Conservation (phyloP, 2,113 vertebrate species). For the Syrmaticus mikado region DNA sequence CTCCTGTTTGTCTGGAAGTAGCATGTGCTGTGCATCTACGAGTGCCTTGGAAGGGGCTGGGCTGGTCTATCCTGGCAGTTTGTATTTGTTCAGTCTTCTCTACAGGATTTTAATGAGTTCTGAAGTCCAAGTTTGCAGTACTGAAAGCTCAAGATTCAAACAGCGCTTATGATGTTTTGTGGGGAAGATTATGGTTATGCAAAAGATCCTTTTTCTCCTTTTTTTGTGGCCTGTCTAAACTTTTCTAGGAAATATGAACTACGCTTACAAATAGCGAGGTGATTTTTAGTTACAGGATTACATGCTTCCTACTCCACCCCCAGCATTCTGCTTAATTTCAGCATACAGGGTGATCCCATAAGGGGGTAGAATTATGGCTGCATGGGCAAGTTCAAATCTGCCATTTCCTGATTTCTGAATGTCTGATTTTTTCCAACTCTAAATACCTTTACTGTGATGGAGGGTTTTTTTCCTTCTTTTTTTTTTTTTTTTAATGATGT, state of each 20-base stretch:
- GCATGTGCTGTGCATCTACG: not conserved
- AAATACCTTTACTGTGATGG: not conserved
- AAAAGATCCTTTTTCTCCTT: not conserved
- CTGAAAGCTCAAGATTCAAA: not conserved
- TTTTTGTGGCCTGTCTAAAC: not conserved
- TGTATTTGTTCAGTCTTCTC: not conserved
- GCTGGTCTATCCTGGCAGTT: not conserved
- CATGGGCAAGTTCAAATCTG: conserved; percentile 29
- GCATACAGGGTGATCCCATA: not conserved
- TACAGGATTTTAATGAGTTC: not conserved
- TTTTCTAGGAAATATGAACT: not conserved
- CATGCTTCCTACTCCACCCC: not conserved
- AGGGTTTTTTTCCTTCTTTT: accelerated
- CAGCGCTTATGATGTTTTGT: not conserved
- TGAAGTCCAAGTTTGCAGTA: not conserved
- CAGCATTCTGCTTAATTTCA: not conserved
- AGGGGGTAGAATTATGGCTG: conserved; percentile 17
- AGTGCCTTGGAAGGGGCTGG: not conserved
- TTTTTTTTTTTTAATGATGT: not conserved
- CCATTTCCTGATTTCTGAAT: not conserved
- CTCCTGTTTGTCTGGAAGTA: not conserved
- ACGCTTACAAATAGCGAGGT: not conserved
- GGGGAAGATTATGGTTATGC: not conserved
- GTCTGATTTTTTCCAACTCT: not conserved
- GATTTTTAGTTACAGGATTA: not conserved